A percentile compares a stretch with the other conserved stretches of the same genome.
These are phyloP conservation scores for Lathamus discolor DNA, from an alignment of 2,113 vertebrate species.

Conservation along the genomic window DNA sequence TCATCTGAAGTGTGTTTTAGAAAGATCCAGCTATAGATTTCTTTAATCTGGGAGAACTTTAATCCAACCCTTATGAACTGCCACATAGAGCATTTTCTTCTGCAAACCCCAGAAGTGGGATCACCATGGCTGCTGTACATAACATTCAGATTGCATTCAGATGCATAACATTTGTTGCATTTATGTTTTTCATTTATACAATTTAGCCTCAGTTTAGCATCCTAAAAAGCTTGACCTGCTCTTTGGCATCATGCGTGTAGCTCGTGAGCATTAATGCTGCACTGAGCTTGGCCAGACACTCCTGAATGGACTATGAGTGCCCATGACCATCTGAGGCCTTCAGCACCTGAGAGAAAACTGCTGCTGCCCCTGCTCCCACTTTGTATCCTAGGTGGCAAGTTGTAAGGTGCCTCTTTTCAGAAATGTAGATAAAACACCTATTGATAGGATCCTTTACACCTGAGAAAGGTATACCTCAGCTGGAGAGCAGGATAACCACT, in stretches of 20 bases:
- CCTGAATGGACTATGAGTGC: neutral
- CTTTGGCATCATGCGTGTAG: neutral
- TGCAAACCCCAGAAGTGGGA: neutral
- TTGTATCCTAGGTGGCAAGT: neutral
- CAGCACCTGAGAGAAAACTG: neutral
- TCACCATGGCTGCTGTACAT: accelerated
- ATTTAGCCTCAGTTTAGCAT: neutral
- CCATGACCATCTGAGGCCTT: neutral
- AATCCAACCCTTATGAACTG: neutral
- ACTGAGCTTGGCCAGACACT: neutral
- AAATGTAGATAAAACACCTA: neutral
- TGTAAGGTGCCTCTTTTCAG: neutral
- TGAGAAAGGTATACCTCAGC: neutral
- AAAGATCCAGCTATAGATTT: neutral
- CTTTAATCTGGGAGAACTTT: neutral
- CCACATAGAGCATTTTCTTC: neutral
- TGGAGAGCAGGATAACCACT: neutral
- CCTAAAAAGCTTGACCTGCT: neutral
- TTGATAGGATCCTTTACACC: neutral
- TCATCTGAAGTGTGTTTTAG: neutral
- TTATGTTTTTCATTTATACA: neutral
- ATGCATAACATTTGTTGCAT: neutral
- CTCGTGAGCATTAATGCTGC: neutral
- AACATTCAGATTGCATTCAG: neutral
- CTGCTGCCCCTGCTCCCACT: neutral